Base-by-base conservation (phyloP, 2,113 vertebrate species). In the Corapipo altera region DNA sequence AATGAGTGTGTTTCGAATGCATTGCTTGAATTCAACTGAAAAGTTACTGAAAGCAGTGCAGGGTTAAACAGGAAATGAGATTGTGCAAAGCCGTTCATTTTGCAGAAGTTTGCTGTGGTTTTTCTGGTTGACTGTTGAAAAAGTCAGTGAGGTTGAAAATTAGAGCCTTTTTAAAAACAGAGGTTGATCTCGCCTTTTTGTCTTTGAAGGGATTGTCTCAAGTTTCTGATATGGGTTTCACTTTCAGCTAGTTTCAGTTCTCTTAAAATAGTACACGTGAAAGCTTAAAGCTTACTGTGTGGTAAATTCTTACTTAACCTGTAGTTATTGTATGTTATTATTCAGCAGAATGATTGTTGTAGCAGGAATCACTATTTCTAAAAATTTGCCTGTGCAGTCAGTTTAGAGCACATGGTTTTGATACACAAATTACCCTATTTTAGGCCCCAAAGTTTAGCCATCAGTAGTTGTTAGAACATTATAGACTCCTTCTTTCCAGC, bases 341-440 rank as follows among this genome's bases (percentile, higher is more conserved):
- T 90, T 78, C 35, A 82, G 57, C 35, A 22, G 39, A 67, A 59
- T 48, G 15, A 43, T 28, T 51, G 17, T n/a, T 88, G 48, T 78
- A 87, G 49, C 33, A 65, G 41, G 30, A 88, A 65, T 75, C 16
- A 3, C 51, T 74, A 0, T 82, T 93, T 88, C 55, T 85, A 52
- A 67, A 91, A 89, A 62, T 93, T 64, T 89, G 44, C 58, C 12
- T 82, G 58, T 91, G 71, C 61, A 87, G 65, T 81, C 69, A 85
- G n/a, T 91, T 88, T 74, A 77, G 55, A 95, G 69, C 88, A 85
- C 44, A 35, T 93, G 85, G 66, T 71, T 97, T 91, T 85, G 41
- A 52, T 94, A 85, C 15, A 73, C 44, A 48, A 52, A 32, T 62
- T 85, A 23, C 54, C 67, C 66, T 85, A 7, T 61, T 95, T 78